Conservation (phyloP, 2,888 invertebrate species). For the Drosophila histrio region DNA sequence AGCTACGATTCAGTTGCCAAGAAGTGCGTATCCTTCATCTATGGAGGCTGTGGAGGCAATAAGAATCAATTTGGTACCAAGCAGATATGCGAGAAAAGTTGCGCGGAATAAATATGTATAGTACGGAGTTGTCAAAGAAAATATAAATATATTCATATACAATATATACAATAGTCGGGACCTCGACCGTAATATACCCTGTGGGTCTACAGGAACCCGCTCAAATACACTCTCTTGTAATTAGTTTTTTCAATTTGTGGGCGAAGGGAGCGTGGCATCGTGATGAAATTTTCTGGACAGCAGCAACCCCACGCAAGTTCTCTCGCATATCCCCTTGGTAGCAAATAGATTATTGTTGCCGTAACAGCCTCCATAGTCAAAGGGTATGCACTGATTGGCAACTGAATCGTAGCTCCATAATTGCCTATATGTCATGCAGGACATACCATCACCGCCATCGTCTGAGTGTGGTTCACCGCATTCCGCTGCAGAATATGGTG, state of each 20-base stretch:
- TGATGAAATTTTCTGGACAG: no score
- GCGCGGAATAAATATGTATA: no score
- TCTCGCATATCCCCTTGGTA: background rate
- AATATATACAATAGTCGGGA: no score
- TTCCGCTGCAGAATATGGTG: no score
- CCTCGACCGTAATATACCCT: no score
- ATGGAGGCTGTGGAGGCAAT: background rate
- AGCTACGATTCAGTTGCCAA: background rate
- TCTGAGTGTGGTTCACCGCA: background rate
- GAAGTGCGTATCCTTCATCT: background rate
- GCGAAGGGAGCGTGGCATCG: no score
- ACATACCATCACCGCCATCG: background rate
- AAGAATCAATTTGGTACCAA: background rate
- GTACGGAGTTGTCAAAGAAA: no score
- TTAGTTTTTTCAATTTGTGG: no score
- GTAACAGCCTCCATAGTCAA: background rate
- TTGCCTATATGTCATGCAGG: background rate
- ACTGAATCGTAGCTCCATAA: background rate
- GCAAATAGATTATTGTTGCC: background rate
- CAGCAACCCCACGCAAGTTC: background rate
- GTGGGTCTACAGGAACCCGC: no score
- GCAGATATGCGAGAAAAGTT: background rate
- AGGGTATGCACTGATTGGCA: background rate
- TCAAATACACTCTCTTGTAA: no score
- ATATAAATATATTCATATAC: no score